Conservation (phyloP, 2,113 vertebrate species). For the Lepidothrix coronata region DNA sequence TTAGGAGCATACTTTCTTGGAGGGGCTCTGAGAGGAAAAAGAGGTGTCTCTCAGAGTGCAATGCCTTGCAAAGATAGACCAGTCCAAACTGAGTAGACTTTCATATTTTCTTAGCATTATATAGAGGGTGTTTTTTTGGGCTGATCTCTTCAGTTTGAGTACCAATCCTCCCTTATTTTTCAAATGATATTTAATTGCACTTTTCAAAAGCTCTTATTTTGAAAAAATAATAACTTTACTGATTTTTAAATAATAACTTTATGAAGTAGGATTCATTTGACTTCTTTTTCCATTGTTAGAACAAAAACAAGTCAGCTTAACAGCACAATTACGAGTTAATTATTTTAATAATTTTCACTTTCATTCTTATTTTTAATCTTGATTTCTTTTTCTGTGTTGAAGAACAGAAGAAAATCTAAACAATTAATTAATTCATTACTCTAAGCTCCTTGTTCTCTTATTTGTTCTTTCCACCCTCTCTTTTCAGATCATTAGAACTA, state of each 20-base stretch:
- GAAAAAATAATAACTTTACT: neutral
- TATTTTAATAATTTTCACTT: slow-evolving; percentile 64
- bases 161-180: neutral
- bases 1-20: neutral
- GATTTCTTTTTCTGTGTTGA: slow-evolving; percentile 52
- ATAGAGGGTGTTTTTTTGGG: neutral
- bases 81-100: neutral
- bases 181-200: neutral
- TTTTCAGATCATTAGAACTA: slow-evolving; percentile 39
- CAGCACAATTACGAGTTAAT: slow-evolving; percentile 63
- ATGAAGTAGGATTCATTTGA: slow-evolving; percentile 27
- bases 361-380: slow-evolving; percentile 65
- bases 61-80: neutral
- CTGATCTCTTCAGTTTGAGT: neutral
- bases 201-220: slow-evolving; percentile 21
- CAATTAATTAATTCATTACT: slow-evolving; percentile 72
- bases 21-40: neutral
- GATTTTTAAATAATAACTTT: slow-evolving; percentile 14
- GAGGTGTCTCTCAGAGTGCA: neutral
- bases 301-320: slow-evolving; percentile 58
- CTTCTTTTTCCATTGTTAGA: slow-evolving; percentile 26
- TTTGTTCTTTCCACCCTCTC: slow-evolving; percentile 15
- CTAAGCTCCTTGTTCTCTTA: slow-evolving; percentile 48
- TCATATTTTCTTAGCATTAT: neutral
- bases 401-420: slow-evolving; percentile 65